phyloP scores from a whole-genome alignment of 64 coral and sea anemone species.

The Montipora foliosa region DNA sequence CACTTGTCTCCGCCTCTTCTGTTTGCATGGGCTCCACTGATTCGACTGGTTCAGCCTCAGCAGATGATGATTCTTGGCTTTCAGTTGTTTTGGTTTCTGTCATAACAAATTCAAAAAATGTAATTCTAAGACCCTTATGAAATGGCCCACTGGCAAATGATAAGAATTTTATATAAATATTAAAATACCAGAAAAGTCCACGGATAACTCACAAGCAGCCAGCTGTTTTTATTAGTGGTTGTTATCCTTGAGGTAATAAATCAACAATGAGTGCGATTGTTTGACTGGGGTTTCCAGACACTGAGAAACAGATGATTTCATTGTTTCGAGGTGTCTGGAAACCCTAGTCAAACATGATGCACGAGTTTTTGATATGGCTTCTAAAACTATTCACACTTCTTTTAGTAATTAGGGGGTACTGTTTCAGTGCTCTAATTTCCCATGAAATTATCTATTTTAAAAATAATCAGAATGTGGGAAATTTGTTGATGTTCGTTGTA shows the following conservation, averaged over 20 bases:
- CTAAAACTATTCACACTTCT: conserved; percentile 45
- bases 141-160: neutral
- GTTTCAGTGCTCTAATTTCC: neutral
- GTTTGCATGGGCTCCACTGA: conserved; percentile 13
- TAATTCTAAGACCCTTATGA: neutral
- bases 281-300: no score
- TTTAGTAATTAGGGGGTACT: conserved; percentile 6
- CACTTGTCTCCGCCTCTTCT: conserved; percentile 5
- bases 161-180: neutral
- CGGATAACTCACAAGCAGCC: no score
- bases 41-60: neutral
- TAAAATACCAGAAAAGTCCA: no score
- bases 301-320: no score
- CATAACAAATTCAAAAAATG: neutral
- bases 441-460: conserved; percentile 13
- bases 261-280: no score
- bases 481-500: conserved; percentile 15
- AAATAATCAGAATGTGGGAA: conserved; percentile 12
- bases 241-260: no score
- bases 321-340: neutral
- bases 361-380: conserved; percentile 47
- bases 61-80: neutral
- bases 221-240: no score
- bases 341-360: conserved; percentile 25
- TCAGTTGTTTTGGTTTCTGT: conserved; percentile 5